Conservation (phyloP, 2,888 invertebrate genomes). For the Andrena flavipes region DNA sequence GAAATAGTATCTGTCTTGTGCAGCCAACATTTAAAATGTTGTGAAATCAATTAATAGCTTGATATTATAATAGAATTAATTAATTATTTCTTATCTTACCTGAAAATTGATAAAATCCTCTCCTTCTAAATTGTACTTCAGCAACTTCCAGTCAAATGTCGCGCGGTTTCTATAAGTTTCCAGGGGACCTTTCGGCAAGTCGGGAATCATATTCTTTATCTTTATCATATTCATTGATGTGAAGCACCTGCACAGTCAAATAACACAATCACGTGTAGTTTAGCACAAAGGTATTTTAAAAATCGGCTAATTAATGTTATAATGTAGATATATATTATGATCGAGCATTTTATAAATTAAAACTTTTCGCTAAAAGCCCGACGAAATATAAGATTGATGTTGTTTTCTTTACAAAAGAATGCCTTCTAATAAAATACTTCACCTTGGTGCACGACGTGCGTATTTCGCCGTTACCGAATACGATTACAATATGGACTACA, state of each 20-base stretch:
- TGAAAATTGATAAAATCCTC: conserved; percentile 34
- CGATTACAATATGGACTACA: not conserved
- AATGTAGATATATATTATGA: too few species aligned
- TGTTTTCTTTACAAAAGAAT: not conserved
- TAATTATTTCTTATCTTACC: conserved; percentile 6
- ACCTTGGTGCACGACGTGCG: not conserved
- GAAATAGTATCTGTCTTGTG: not conserved
- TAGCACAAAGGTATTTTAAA: not conserved
- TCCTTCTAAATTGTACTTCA: conserved; percentile 43
- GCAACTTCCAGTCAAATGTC: conserved; percentile 44
- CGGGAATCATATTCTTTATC: conserved; percentile 26
- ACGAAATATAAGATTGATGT: not conserved
- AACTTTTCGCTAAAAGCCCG: not conserved
- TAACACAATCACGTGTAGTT: not conserved
- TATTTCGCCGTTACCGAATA: not conserved
- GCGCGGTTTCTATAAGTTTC: conserved; percentile 41
- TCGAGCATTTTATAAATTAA: not conserved
- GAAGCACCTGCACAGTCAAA: not conserved
- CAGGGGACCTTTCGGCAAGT: conserved; percentile 32
- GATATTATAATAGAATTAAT: not conserved
- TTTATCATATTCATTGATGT: not conserved
- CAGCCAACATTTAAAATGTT: too few species aligned
- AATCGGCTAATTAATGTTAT: not conserved
- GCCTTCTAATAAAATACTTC: not conserved
- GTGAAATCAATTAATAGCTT: not conserved